A percentile compares a stretch with the other conserved stretches of the same genome.
Conservation (phyloP, 37 sponge, comb jelly and placozoan genomes). For the Halisarca cf. caerulea region DNA sequence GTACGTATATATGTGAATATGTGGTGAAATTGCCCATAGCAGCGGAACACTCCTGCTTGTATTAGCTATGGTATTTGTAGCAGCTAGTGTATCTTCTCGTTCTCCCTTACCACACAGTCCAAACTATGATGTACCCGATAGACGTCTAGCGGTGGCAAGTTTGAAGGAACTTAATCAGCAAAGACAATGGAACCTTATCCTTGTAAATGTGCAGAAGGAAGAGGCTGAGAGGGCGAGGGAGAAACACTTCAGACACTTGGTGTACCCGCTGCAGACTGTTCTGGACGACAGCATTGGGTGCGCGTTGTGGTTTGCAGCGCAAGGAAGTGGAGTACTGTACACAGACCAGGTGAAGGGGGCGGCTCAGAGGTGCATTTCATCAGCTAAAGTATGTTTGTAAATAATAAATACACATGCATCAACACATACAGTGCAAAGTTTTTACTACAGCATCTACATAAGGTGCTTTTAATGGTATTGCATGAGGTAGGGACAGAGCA, state of each 20-base stretch:
- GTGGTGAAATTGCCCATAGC: too few species aligned
- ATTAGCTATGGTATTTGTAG: too few species aligned
- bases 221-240: slow-evolving; percentile 39
- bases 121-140: slow-evolving; percentile 88
- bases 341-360: background rate
- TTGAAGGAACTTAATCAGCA: slow-evolving; percentile 74
- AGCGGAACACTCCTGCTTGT: too few species aligned
- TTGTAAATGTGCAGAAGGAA: slow-evolving; percentile 47
- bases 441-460: background rate
- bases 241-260: slow-evolving; percentile 65
- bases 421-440: background rate
- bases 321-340: slow-evolving; percentile 73
- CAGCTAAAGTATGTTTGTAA: slow-evolving; percentile 1
- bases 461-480: background rate
- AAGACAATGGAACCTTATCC: slow-evolving; percentile 87
- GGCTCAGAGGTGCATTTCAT: background rate
- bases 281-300: slow-evolving; percentile 99
- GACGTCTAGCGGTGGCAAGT: slow-evolving; percentile 62
- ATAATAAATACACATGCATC: too few species aligned
- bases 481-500: too few species aligned
- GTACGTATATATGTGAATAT: too few species aligned
- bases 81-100: too few species aligned
- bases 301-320: slow-evolving; percentile 97
- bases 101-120: slow-evolving; percentile 1
- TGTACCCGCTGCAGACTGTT: slow-evolving; percentile 89